Evolutionary conservation across 2,113 vertebrate species (phyloP), one percentile per base, ranked within the genome.

Genomic region (Formicarius rufipectus): DNA sequence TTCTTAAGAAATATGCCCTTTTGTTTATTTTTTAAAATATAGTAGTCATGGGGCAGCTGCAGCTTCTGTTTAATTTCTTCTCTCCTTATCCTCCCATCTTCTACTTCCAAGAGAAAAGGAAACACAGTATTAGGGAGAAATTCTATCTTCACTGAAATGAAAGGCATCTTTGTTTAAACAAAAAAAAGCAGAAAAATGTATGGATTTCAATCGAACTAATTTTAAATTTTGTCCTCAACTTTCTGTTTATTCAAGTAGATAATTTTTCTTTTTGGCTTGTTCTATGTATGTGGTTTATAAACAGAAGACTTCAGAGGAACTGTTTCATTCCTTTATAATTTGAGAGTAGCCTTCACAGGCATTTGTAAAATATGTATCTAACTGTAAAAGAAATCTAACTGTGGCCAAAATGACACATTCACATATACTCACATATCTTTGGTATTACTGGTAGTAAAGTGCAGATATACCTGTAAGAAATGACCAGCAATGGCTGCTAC

Each of bases 91-190:
- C 14, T 75, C 23, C 22, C 18, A 60, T 37, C 24, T 87, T 60
- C 16, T 78, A 5, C 37, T 91, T 90, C 78, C 71, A 90, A 66
- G 59, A 94, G 40, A 44, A 92, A 92, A 88, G 45, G 31, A 74
- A 94, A 45, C 53, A 19, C 7, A 56, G 5, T 15, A 4, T 27
- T 69, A 40, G n/a, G 12, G 55, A 88, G 28, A 56, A 37, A 28
- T 0, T 1, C 44, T 73, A 1, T 69, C 76, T 85, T 83, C 68
- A 74, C 33, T 53, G 42, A 73, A 71, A 56, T 22, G 12, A 80
- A 80, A 77, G 28, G 25, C 1, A 2, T 7, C 16, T 50, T 92
- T 62, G 5, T 60, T 77, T 77, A 80, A 91, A 80, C 30, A 74
- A 64, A 82, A 64, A 82, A 79, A 90, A 73, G 2, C 22, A 66